Base-by-base conservation (phyloP, 2,888 invertebrate species). In the Dryobota labecula region DNA sequence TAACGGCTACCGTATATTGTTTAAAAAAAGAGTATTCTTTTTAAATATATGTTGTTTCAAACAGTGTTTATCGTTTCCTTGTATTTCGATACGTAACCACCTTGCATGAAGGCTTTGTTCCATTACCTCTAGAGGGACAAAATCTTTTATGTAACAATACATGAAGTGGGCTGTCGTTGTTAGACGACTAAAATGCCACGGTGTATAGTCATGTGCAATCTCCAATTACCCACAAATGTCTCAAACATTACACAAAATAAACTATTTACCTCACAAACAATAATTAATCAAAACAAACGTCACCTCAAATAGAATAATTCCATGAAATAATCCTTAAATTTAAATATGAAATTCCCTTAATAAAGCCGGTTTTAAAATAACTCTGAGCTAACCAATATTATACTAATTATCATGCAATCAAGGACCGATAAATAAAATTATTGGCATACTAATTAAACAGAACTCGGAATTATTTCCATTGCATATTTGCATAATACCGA, bases 401-500 rank as follows among this genome's bases (percentile, higher is more conserved):
- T 70, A 71, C 71, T 81, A 79, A 84, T 87, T 83, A 84, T 58
- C 65, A 79, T 75, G 68, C 74, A 84, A 85, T 85, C 75, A 80
- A 70, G 76, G 30, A 24, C 60, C 57, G 41, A 20, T 73, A 80
- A 86, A 87, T 84, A 80, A 80, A 85, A 86, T 86, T 83, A 86
- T 84, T 76, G 77, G 61, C 54, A 54, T 75, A 72, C 64, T 70
- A 82, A 80, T 83, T 80, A 78, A 84, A 79, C 65, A 24, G 72
- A 13, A 36, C 36, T 51, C 1, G 30, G 36, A 76, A 84, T 83
- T 82, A 86, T 88, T 86, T 82, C 49, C 64, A 70, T 69, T 65
- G 57, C 51, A 38, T 76, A 87, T 88, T 88, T 88, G 83, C 89
- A 87, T 88, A 88, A 84, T 76, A 53, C 72, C 72, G 57, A 70